Conservation (phyloP, 2,113 vertebrate species). For the Pangasianodon gigas region DNA sequence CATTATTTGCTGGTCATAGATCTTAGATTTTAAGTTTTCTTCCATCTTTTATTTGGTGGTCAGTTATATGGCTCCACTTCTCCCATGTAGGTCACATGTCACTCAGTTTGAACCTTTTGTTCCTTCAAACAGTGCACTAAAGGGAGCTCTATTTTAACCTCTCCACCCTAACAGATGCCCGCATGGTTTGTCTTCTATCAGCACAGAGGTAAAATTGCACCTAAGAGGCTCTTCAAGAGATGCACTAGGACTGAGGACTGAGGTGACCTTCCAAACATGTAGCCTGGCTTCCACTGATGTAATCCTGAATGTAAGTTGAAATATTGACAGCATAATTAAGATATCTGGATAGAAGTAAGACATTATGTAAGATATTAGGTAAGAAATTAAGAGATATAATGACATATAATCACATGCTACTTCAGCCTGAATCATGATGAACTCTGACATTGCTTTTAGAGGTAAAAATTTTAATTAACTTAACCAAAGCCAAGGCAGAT, state of each 20-base stretch:
- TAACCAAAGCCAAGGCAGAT: not conserved
- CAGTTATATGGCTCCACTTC: constrained; percentile 8
- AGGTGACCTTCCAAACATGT: constrained; percentile 17
- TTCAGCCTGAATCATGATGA: not conserved
- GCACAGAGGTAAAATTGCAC: not conserved
- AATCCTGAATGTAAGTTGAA: not conserved
- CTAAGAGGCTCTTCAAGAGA: constrained; percentile 36
- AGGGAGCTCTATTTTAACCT: not conserved
- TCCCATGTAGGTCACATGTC: constrained; percentile 1
- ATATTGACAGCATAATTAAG: constrained; percentile 19
- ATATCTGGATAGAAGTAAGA: constrained; percentile 20
- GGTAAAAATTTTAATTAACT: constrained; percentile 1
- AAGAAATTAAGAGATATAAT: not conserved
- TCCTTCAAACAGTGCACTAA: constrained; percentile 10
- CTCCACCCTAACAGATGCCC: constrained; percentile 32
- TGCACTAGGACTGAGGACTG: not conserved
- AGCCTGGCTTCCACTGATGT: not conserved
- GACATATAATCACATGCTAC: not conserved
- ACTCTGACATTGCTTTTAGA: not conserved
- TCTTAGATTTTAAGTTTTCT: not conserved
- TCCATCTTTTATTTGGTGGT: not conserved
- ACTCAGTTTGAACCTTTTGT: constrained; percentile 9
- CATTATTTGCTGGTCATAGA: not conserved
- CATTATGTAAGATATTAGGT: not conserved
- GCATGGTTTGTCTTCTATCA: constrained; percentile 7